Base-by-base conservation (phyloP, 2,797 vertebrate genomes). In the Onychomys arenicola region DNA sequence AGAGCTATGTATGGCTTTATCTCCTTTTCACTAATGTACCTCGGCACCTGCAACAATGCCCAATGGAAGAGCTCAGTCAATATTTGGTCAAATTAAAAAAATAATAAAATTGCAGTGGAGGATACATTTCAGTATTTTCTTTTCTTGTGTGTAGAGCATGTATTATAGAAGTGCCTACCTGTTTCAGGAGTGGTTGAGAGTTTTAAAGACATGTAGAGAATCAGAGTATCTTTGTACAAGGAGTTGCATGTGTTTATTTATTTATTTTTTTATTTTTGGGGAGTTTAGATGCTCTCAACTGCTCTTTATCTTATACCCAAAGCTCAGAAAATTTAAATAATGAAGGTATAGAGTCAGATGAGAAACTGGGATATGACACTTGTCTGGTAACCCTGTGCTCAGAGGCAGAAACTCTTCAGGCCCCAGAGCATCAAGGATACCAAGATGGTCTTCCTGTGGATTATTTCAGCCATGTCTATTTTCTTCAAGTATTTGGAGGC, bases 131-230 rank as follows among this genome's bases (percentile, higher is more conserved):
- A 67, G 10, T n/a, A 32, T 69, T 49, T 61, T 76, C 57, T 80
- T 37, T 11, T 78, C n/a, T 83, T 40, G 29, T 69, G 78, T 55
- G 29, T 4, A 57, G 71, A 83, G 55, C 25, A 23, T 6, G 8
- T 61, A 9, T 46, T 49, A 78, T 2, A 59, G n/a, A 19, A 73
- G 19, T 19, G 17, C 17, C 14, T 10, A 8, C 3, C n/a, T 32
- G 14, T 65, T 43, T 21, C 57, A 10, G 0, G 29, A 1, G 17
- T 37, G 34, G 57, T 21, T 55, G 7, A n/a, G 61, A 83, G 21
- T 6, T 0, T 37, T 10, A 5, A 46, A 37, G 61, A 32, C 1
- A 34, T 13, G 8, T 37, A 65, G 46, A n/a, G 0, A 17, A 1
- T 2, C 27, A 59, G 55, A 19, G 25, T 16, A 8, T 34, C 4